Percentiles rank a stretch among this genome's conserved stretches.
phyloP scores from a whole-genome alignment of 2,113 vertebrate genomes.

The Zingel zingel region DNA sequence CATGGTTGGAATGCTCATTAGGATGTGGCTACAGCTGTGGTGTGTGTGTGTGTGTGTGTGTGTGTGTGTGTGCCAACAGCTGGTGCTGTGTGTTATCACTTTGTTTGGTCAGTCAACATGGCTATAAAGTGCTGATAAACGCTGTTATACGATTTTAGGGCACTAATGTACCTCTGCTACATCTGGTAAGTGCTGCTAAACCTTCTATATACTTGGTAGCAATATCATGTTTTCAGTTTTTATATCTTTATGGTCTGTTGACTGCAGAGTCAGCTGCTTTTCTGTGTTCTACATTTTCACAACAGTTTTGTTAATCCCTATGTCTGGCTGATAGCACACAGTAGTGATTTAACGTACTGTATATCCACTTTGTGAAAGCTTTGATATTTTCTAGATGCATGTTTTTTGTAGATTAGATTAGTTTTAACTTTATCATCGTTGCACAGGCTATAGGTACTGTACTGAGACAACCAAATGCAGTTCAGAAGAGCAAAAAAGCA shows the following conservation, averaged over 20 bases:
- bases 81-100: slow-evolving; percentile 51
- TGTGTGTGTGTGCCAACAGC: slow-evolving; percentile 26
- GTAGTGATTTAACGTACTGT: neutral
- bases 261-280: neutral
- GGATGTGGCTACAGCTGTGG: slow-evolving; percentile 64
- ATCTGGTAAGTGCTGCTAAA: neutral
- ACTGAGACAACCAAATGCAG: too few relatives aligned
- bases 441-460: too few relatives aligned
- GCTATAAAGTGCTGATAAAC: slow-evolving; percentile 60
- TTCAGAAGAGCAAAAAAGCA: too few relatives aligned
- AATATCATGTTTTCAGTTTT: neutral
- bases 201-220: neutral
- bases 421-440: too few relatives aligned
- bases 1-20: slow-evolving; percentile 63
- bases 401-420: too few relatives aligned
- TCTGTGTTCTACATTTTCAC: neutral
- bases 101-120: slow-evolving; percentile 67
- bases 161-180: neutral
- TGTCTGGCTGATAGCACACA: neutral
- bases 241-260: rapidly evolving
- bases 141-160: neutral
- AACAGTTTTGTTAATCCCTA: neutral
- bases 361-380: neutral
- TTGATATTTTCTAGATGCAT: too few relatives aligned
- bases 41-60: slow-evolving; percentile 28